phyloP scores from a whole-genome alignment of 2,113 vertebrate species.

The Ailuropoda melanoleuca region DNA sequence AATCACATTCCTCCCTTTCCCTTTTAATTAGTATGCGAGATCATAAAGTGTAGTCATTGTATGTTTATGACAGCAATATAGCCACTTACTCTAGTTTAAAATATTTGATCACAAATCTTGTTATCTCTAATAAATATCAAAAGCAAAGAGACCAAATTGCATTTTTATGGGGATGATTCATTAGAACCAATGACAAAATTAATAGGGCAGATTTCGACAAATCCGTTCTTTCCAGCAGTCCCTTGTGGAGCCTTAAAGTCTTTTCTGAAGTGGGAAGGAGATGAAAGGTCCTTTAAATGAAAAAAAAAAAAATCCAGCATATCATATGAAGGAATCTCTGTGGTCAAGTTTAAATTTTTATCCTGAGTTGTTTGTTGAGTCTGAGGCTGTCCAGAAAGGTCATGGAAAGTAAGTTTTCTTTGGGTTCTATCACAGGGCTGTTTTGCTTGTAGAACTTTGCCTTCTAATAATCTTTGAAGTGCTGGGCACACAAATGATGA shows the following conservation, averaged over 20 bases:
- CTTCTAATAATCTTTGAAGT: constrained; percentile 31
- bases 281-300: constrained; percentile 59
- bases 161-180: constrained; percentile 55
- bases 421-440: not conserved
- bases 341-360: constrained; percentile 56
- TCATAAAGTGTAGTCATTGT: not conserved
- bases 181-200: constrained; percentile 64
- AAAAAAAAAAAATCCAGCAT: constrained; percentile 16
- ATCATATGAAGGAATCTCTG: constrained; percentile 59
- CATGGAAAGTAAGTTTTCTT: not conserved
- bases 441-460: not conserved
- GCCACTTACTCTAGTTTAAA: constrained; percentile 18
- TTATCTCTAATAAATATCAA: constrained; percentile 55
- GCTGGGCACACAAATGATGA: not conserved
- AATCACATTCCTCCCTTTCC: not conserved
- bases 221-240: constrained; percentile 22
- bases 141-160: constrained; percentile 18
- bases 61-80: constrained; percentile 21
- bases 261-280: constrained; percentile 57
- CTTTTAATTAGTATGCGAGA: not conserved
- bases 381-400: constrained; percentile 46
- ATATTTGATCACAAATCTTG: constrained; percentile 35
- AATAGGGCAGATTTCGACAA: constrained; percentile 28
- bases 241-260: not conserved
- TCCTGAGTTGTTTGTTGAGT: constrained; percentile 46